Evolutionary conservation across 1,140 invertebrate species (phyloP), one percentile per base, ranked within the genome.

Genomic region (Drosophila suzukii): DNA sequence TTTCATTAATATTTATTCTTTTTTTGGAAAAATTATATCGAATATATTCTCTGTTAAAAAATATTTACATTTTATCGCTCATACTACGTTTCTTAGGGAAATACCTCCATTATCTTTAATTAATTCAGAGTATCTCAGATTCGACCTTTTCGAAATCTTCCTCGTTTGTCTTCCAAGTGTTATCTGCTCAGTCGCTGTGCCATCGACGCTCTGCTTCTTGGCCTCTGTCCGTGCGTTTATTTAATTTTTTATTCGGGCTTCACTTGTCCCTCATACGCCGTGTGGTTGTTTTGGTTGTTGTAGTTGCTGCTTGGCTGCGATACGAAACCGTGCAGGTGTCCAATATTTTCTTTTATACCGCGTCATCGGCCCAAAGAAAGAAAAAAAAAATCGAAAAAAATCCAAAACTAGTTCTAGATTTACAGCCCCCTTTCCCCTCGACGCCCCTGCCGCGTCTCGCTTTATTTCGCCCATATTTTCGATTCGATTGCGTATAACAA

Each of bases 371-470:
- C 54, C 75, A 58, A 56, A 61, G 50, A 43, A 7, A 54, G 20
- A 61, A 13, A 38, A 60, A 60, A n/a, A 47, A 34, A 36, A 38
- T 11, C 7, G 17, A 56, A 57, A 27, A 70, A 91, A 75, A 81
- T 67, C 61, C 41, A 90, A 90, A 91, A 91, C 88, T 88, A 91
- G 88, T 91, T 91, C 88, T 91, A 91, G 80, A 91, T 88, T 85
- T 84, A 81, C 84, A 83, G 76, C 67, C 74, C 27, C 47, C 20
- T 20, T 32, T 17, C 36, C 36, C n/a, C 46, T 17, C 36, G 43
- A 32, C 32, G 12, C 56, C 32, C 46, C 46, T 27, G 27, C 60
- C 43, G 15, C 39, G 15, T 27, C 41, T 46, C 63, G 79, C 71
- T 76, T 78, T 83, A 86, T 86, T 86, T 86, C 79, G 83, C 83